Evolutionary conservation across 2,888 invertebrate species (phyloP).

Genomic region (Bugulina stolonifera): DNA sequence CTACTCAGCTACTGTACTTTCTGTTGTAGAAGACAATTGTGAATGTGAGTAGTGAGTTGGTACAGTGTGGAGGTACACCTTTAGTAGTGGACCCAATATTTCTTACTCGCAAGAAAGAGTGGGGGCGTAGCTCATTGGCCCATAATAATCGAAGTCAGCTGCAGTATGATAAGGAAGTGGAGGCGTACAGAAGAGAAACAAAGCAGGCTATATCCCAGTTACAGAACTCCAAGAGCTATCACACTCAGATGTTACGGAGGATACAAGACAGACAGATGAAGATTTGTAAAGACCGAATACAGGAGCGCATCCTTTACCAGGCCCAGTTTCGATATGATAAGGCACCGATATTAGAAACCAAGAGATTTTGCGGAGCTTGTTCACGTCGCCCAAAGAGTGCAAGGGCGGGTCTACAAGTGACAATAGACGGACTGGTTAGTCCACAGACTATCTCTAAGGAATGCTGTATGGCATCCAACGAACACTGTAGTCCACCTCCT

Average conservation of each 20-base stretch:
- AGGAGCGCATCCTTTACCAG: neutral
- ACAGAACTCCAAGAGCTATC: constrained; percentile 5
- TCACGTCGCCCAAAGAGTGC: constrained; percentile 7
- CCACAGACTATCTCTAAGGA: neutral
- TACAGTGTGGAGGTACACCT: neutral
- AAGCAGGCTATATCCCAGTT: neutral
- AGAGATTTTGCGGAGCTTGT: constrained; percentile 19
- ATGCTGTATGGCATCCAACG: neutral
- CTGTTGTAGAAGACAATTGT: neutral
- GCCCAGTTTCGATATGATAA: neutral
- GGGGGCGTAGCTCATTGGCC: neutral
- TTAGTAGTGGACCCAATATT: neutral
- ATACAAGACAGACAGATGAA: neutral
- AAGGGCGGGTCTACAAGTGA: neutral
- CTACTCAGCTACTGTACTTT: no score
- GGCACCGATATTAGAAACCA: neutral
- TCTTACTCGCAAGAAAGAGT: neutral
- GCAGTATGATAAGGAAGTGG: neutral
- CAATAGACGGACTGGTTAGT: neutral
- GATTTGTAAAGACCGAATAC: neutral
- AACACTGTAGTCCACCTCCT: neutral
- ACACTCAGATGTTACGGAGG: neutral
- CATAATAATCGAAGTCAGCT: neutral
- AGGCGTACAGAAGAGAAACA: neutral
- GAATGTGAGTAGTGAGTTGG: neutral